A percentile compares a stretch with the other conserved stretches of the same genome.
phyloP scores from a whole-genome alignment of 1,140 invertebrate genomes.

The Tetragonula clypearis region DNA sequence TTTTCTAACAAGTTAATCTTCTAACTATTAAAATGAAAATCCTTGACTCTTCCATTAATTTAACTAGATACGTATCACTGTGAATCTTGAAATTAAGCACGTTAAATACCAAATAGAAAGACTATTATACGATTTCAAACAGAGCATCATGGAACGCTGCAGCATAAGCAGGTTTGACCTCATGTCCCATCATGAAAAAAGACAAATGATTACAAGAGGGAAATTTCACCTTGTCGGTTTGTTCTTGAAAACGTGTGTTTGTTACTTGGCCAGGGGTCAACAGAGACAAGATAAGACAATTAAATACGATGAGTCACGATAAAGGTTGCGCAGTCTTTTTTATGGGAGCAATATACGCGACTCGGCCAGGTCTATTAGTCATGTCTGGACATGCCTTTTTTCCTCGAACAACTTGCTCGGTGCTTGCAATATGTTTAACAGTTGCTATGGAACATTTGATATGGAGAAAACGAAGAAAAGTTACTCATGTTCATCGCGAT shows the following conservation, averaged over 20 bases:
- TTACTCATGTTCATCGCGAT: neutral
- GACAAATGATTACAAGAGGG: neutral
- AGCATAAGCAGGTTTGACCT: neutral
- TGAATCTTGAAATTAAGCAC: neutral
- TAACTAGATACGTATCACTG: neutral
- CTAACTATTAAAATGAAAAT: neutral
- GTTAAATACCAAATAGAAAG: neutral
- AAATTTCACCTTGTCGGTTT: neutral
- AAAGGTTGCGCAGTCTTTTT: neutral
- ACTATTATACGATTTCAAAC: neutral
- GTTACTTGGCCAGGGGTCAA: neutral
- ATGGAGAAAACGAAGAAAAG: neutral
- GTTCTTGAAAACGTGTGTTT: neutral
- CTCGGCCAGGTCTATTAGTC: slow-evolving; percentile 13
- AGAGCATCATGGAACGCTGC: neutral
- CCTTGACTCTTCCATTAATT: neutral
- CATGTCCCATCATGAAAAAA: neutral
- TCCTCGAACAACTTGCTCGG: neutral
- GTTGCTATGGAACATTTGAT: neutral
- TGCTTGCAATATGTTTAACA: neutral
- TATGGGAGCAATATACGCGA: neutral
- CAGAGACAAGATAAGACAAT: slow-evolving; percentile 21
- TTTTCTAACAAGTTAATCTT: neutral
- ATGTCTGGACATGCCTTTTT: neutral
- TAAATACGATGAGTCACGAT: slow-evolving; percentile 41